A percentile compares a stretch with the other conserved stretches of the same genome.
Conservation (phyloP, 2,797 vertebrate species). For the Cygnus olor region DNA sequence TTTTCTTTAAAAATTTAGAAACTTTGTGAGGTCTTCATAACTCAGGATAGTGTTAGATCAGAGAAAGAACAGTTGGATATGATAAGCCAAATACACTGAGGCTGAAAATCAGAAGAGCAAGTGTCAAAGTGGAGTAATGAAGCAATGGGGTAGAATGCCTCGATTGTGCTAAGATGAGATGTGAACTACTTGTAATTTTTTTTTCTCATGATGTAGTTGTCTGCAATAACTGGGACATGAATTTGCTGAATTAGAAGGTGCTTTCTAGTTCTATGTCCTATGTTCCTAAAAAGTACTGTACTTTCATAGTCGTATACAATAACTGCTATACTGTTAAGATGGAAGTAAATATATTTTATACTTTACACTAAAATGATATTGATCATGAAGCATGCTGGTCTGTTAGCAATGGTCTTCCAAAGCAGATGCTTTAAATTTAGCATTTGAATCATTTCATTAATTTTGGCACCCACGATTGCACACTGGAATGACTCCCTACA, state of each 20-base stretch:
- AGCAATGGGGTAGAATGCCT: neutral
- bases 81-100: neutral
- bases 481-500: neutral
- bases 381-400: neutral
- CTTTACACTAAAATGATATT: neutral
- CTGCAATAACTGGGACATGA: neutral
- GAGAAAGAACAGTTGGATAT: neutral
- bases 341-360: neutral
- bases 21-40: neutral
- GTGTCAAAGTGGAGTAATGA: neutral
- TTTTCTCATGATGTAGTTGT: neutral
- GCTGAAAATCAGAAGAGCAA: neutral
- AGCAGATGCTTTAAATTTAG: constrained; percentile 24
- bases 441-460: neutral
- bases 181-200: neutral
- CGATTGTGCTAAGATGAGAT: neutral
- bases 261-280: neutral
- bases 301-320: neutral
- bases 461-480: neutral
- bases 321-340: neutral
- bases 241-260: neutral
- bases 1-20: neutral
- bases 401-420: neutral
- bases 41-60: neutral
- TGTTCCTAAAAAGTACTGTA: neutral